Conservation (phyloP, 2,888 invertebrate genomes). For the Cybosia mesomella region DNA sequence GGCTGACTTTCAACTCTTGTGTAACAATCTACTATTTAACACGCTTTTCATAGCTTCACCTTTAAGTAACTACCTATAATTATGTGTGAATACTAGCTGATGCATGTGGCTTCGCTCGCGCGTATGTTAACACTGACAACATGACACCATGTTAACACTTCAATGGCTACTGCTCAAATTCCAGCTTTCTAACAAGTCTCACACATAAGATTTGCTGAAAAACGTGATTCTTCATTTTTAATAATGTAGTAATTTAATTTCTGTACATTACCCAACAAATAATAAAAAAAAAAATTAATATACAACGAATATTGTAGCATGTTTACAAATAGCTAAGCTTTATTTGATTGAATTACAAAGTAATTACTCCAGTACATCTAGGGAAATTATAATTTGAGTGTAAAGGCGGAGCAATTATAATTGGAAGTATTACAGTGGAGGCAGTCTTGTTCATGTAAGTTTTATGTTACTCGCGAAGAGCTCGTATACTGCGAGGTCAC, state of each 20-base stretch:
- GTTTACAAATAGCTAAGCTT: not conserved
- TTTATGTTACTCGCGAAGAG: not conserved
- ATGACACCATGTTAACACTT: not conserved
- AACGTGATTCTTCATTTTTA: not conserved
- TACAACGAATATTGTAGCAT: not conserved
- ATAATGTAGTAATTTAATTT: not conserved
- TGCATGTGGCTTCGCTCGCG: too few species aligned
- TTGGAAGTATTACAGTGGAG: not conserved
- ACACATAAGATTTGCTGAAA: not conserved
- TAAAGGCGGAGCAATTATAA: constrained; percentile 6
- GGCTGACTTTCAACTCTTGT: too few species aligned
- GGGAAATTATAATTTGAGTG: constrained; percentile 10
- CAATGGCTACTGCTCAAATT: not conserved
- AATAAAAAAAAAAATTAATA: not conserved
- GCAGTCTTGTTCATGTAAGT: not conserved
- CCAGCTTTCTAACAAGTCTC: not conserved
- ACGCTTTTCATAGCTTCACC: too few species aligned
- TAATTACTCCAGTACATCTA: not conserved
- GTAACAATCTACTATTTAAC: too few species aligned
- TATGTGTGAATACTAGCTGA: too few species aligned
- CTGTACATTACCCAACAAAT: not conserved
- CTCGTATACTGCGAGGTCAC: not conserved
- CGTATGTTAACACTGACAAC: too few species aligned
- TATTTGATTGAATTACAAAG: constrained; percentile 6
- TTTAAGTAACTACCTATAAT: too few species aligned